Base-by-base conservation (phyloP, 2,797 vertebrate genomes). In the Danio jaintianensis region DNA sequence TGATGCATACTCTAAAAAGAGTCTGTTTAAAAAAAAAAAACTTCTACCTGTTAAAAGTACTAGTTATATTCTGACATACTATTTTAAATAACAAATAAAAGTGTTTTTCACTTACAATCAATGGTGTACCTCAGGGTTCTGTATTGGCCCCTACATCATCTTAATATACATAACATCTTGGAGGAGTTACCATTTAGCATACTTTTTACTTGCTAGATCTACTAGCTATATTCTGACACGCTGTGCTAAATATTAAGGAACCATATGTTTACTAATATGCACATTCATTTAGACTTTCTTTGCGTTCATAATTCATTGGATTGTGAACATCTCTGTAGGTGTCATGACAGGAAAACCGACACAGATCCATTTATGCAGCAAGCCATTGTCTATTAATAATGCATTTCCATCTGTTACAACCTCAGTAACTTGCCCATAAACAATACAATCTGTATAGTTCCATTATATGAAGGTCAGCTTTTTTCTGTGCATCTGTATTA, bases 341-440 rank as follows among this genome's bases (percentile, higher is more conserved):
- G 52, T 77, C 75, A 78, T 78, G 64, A 69, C 52, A 10, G 8
- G 5, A 50, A 56, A 58, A 45, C 53, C 18, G 38, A 68, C 75
- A 67, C 69, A 18, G 78, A 79, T 79, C 45, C 16, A 74, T 82
- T 82, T 79, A 82, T 82, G 47, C 45, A 82, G 36, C 40, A 56
- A 42, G 12, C 11, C 47, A 47, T 58, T 22, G 12, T 6, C 64
- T 42, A 47, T 82, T 67, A 58, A 82, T 78, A 58, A 82, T 78
- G 53, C 36, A 74, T 53, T 53, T 42, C 75, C 81, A 74, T 62
- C 81, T 82, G 81, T 68, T 52, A n/a, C 5, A 2, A 36, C 42
- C 11, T 22, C 6, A 68, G 63, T 10, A 20, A 77, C 43, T 45
- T 3, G 3, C 7, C 29, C 52, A 59, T 13, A 11, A 29, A 69